Percentiles rank a stretch among this genome's conserved stretches.
Conservation (phyloP, 2,888 invertebrate species). For the Hypselothyrea guttata region DNA sequence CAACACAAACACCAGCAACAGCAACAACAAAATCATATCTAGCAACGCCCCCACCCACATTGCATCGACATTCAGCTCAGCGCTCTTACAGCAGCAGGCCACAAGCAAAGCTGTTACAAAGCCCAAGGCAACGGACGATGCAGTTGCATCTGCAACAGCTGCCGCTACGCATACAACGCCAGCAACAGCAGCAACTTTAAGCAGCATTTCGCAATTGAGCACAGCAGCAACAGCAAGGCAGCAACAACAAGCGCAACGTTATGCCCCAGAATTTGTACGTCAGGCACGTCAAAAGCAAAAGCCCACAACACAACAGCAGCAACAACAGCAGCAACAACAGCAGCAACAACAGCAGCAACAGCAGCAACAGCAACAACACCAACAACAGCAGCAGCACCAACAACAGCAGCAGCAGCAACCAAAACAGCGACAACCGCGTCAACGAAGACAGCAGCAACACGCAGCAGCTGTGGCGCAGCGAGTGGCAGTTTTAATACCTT, state of each 20-base stretch:
- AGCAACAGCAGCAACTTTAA: conserved; percentile 22
- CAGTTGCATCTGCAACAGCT: conserved; percentile 32
- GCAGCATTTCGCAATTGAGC: conserved; percentile 38
- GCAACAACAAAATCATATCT: conserved; percentile 15
- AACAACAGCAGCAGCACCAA: conserved; percentile 5
- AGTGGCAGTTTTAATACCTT: conserved; percentile 79
- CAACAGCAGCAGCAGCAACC: conserved; percentile 20
- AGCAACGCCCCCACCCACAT: conserved; percentile 9
- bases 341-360: conserved; percentile 13
- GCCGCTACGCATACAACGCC: conserved; percentile 28
- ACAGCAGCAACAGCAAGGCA: conserved; percentile 26
- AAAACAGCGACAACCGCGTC: conserved; percentile 16
- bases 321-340: conserved; percentile 27
- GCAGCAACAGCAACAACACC: conserved; percentile 8
- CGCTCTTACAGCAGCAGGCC: conserved; percentile 31
- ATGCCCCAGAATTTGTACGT: conserved; percentile 58
- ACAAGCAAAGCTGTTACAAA: conserved; percentile 36
- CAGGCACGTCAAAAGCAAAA: conserved; percentile 58
- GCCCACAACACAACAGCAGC: conserved; percentile 25
- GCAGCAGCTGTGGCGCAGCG: conserved; percentile 43
- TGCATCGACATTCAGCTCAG: conserved; percentile 18
- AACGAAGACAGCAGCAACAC: conserved; percentile 14
- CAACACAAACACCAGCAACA: conserved; percentile 12
- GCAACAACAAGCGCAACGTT: conserved; percentile 38
- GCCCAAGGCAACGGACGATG: conserved; percentile 40